Evolutionary conservation across 2,888 invertebrate species (phyloP), one percentile per base, ranked within the genome.

Genomic region (Trachelus iudaicus): DNA sequence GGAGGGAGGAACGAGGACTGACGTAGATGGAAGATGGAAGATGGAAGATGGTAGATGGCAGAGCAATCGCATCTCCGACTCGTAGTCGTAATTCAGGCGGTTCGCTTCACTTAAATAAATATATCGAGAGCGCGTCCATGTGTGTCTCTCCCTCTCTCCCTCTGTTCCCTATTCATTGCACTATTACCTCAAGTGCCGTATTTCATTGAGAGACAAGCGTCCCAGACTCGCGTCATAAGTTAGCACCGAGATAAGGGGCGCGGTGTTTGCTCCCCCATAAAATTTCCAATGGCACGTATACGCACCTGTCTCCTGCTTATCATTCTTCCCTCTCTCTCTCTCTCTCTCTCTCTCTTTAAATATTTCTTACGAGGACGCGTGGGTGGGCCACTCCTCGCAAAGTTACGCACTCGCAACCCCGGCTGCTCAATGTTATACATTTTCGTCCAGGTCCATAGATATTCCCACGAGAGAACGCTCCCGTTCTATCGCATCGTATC

Each of bases 371-470:
- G 77, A 84, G 77, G 83, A 75, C 79, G 84, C 86, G 87, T 87
- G 87, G 87, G 87, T 84, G 86, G 84, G 83, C 83, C 83, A 84
- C 84, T 86, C 85, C 84, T 85, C 83, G 85, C 82, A 79, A 71
- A 56, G 78, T 75, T 56, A 37, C 73, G 76, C 78, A 71, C 74
- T 71, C 12, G 31, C 31, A 56, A 56, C 56, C 56, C 56, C 23
- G 23, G 13, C 69, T 69, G 35, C 69, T 56, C 15, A 74, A n/a
- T n/a, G 69, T 56, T 69, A 73, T 73, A 74, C 40, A 81, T 76
- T 76, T 23, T 23, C 23, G 0, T 9, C 23, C 6, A 9, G 6
- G 23, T 23, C 56, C 23, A 23, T 23, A 56, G 23, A 56, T 56
- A 56, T 56, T 56, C 56, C 23, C 56, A 56, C 56, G 23, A 56